Conservation (phyloP, 2,113 vertebrate species). For the Gila orcuttii region DNA sequence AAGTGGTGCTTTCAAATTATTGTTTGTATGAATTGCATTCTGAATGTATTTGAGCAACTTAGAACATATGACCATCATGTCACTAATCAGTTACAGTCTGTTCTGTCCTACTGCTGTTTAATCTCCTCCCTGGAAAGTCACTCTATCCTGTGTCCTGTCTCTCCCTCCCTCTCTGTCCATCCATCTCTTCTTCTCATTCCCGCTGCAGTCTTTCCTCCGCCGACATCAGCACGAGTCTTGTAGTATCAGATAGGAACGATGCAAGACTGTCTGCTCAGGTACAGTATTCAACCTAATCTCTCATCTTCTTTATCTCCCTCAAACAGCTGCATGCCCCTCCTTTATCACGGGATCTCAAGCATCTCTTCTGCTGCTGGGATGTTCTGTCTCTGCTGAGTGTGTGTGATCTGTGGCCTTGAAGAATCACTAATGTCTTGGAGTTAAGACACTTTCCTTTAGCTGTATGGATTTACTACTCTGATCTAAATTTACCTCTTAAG, state of each 20-base stretch:
- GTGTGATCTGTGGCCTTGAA: slow-evolving; percentile 30
- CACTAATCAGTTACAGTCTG: background rate
- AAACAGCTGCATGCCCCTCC: slow-evolving; percentile 25
- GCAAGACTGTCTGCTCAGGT: slow-evolving; percentile 74
- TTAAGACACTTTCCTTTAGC: background rate
- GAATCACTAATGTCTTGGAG: background rate
- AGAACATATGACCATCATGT: background rate
- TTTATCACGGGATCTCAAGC: background rate
- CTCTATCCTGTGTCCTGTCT: slow-evolving; percentile 2
- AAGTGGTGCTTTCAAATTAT: too few relatives aligned
- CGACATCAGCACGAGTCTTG: slow-evolving; percentile 42
- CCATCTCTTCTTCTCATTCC: slow-evolving; percentile 53
- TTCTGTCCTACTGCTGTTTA: background rate
- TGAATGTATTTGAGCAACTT: background rate
- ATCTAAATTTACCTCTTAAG: background rate
- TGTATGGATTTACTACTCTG: background rate
- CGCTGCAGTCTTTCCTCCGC: slow-evolving; percentile 63
- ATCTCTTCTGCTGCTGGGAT: background rate
- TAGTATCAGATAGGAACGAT: slow-evolving; percentile 68
- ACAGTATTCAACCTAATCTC: slow-evolving; percentile 55
- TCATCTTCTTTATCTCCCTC: slow-evolving; percentile 17
- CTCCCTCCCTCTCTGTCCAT: slow-evolving; percentile 37
- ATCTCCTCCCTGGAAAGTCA: slow-evolving; percentile 1
- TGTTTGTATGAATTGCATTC: background rate
- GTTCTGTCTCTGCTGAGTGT: background rate